Conservation (phyloP, 2,888 invertebrate species). For the Aelia acuminata region DNA sequence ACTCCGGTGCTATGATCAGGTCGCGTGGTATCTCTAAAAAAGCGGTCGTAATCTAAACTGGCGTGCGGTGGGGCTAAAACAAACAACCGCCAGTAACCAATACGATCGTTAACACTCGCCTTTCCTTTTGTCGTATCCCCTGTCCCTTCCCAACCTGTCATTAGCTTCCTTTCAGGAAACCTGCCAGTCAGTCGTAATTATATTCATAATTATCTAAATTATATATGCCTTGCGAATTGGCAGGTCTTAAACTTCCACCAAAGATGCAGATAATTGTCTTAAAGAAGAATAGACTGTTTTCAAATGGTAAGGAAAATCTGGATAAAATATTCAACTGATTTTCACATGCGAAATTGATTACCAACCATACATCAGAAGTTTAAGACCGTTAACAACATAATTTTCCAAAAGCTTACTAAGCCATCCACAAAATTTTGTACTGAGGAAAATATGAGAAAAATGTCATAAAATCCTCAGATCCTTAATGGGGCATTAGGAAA, state of each 20-base stretch:
- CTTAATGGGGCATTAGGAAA: too few relatives aligned
- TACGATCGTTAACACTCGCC: constrained; percentile 51
- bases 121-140: constrained; percentile 1
- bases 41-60: constrained; percentile 54
- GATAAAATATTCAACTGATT: background rate
- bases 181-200: background rate
- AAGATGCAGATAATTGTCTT: background rate
- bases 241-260: background rate
- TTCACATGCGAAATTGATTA: too few relatives aligned
- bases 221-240: background rate
- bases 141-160: background rate
- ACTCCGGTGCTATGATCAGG: constrained; percentile 23
- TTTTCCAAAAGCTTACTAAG: too few relatives aligned
- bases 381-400: too few relatives aligned
- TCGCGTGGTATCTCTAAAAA: constrained; percentile 56
- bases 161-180: background rate
- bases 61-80: constrained; percentile 21
- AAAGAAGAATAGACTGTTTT: background rate
- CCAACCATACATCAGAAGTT: too few relatives aligned
- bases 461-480: too few relatives aligned
- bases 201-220: background rate
- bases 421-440: too few relatives aligned
- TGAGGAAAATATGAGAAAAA: too few relatives aligned
- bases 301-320: background rate
- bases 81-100: constrained; percentile 54